Conservation (phyloP, 2,797 vertebrate genomes). For the Hippocampus kuda region DNA sequence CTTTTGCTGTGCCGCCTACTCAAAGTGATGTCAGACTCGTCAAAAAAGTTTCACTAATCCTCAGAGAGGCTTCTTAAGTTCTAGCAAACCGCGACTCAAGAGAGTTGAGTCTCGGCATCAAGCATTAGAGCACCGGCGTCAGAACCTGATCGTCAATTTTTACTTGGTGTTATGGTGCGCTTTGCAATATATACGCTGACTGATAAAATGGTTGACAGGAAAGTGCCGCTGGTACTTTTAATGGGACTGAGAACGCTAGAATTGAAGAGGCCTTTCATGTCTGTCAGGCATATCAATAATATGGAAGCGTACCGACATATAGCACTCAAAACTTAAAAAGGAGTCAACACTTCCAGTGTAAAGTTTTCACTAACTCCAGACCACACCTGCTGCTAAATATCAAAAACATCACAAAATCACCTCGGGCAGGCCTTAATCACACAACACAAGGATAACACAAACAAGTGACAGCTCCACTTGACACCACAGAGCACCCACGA, state of each 20-base stretch:
- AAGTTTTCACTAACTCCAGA: neutral
- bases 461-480: constrained; percentile 79
- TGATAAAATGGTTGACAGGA: neutral
- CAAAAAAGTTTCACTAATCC: neutral
- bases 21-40: neutral
- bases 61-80: neutral
- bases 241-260: neutral
- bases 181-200: neutral
- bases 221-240: neutral
- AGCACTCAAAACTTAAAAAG: neutral
- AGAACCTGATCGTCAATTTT: too few species aligned
- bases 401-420: neutral
- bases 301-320: neutral
- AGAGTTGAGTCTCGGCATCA: neutral
- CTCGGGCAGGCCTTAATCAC: constrained; percentile 17
- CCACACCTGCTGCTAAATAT: neutral
- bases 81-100: neutral
- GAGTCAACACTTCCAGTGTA: neutral
- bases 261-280: neutral
- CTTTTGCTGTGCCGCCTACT: neutral
- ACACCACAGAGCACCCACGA: constrained; percentile 89
- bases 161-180: too few species aligned
- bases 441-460: constrained; percentile 80
- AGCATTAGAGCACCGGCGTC: neutral
- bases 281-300: neutral